Conservation (phyloP, 2,113 vertebrate species). For the Eclectus roratus region DNA sequence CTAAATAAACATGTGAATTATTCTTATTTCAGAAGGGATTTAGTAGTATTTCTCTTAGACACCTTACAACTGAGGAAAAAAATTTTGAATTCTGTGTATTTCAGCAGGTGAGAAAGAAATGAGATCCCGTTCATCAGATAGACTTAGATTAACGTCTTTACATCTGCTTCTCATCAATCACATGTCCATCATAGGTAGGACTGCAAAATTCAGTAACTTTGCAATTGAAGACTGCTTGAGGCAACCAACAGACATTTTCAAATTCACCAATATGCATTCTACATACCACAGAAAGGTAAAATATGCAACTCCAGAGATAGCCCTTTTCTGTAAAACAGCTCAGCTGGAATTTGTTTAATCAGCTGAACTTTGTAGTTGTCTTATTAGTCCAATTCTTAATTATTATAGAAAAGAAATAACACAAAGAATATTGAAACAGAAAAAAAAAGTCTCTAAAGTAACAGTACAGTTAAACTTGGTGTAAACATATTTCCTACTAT, state of each 20-base stretch:
- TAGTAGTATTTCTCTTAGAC: neutral
- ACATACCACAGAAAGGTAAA: neutral
- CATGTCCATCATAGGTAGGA: neutral
- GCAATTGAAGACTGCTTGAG: neutral
- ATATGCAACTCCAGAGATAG: neutral
- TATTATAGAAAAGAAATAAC: neutral
- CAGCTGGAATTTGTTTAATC: neutral
- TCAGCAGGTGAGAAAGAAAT: neutral
- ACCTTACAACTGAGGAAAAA: neutral
- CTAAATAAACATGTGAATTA: neutral
- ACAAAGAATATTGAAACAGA: neutral
- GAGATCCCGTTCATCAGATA: neutral
- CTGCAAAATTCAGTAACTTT: slow-evolving; percentile 5
- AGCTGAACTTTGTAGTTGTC: neutral
- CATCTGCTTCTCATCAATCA: slow-evolving; percentile 19
- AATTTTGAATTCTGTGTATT: neutral
- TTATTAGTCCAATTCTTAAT: neutral
- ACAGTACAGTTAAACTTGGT: neutral
- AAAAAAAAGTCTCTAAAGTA: neutral
- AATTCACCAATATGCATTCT: neutral
- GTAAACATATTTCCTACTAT: neutral
- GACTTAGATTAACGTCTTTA: slow-evolving; percentile 12
- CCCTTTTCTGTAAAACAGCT: neutral
- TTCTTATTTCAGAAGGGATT: neutral
- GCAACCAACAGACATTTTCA: neutral